These are phyloP conservation scores for Isaurus tuberculatus DNA, from an alignment of 92 coral and sea anemone species.

Conservation along the genomic window DNA sequence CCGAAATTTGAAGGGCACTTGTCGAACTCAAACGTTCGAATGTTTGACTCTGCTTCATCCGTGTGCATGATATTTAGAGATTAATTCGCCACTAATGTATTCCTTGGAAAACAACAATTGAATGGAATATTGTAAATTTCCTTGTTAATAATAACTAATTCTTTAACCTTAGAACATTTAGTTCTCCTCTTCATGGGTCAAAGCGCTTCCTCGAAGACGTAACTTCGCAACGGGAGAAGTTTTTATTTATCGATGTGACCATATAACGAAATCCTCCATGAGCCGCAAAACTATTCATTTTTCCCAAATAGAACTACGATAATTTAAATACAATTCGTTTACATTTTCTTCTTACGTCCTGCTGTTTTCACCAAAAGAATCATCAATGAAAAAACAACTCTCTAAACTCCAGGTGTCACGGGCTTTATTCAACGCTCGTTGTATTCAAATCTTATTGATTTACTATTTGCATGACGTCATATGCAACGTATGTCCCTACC, in stretches of 20 bases:
- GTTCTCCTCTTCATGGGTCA: conserved; percentile 25
- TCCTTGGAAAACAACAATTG: conserved; percentile 3
- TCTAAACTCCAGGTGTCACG: neutral
- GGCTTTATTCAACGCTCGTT: conserved; percentile 22
- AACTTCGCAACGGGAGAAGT: conserved; percentile 39
- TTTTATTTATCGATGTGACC: neutral
- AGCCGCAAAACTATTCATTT: conserved; percentile 23
- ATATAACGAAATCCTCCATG: neutral
- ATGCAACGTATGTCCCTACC: neutral
- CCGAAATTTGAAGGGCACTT: conserved; percentile 83
- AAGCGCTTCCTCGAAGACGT: conserved; percentile 12
- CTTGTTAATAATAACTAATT: neutral
- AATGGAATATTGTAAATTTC: neutral
- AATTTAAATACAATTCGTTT: conserved; percentile 20
- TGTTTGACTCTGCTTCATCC: conserved; percentile 12
- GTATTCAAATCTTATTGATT: conserved; percentile 22
- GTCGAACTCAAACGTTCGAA: conserved; percentile 72
- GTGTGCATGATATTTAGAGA: conserved; percentile 14
- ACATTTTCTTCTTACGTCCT: conserved; percentile 14
- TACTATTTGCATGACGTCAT: conserved; percentile 9
- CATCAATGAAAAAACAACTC: conserved; percentile 10
- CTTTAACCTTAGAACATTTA: neutral
- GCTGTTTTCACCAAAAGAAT: conserved; percentile 2
- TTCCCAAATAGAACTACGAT: conserved; percentile 28
- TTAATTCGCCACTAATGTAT: neutral